Conservation (phyloP, 2,113 vertebrate species). For the Paratilapia polleni region DNA sequence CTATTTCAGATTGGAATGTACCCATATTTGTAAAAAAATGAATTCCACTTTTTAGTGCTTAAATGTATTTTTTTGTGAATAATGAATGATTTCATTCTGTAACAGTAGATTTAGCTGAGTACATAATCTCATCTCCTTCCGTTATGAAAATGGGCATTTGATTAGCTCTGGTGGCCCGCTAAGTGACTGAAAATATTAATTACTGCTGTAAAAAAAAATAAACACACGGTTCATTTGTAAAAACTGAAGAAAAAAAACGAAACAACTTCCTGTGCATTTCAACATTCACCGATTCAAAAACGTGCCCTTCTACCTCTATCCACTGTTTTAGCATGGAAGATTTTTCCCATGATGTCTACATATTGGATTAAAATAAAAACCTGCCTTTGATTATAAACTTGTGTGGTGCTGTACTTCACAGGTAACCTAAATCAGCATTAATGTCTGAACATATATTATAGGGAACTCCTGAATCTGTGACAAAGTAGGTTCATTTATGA, state of each 20-base stretch:
- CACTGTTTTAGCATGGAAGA: constrained; percentile 56
- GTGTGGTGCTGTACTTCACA: constrained; percentile 38
- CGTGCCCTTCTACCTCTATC: constrained; percentile 64
- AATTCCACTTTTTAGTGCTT: constrained; percentile 21
- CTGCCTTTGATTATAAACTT: constrained; percentile 56
- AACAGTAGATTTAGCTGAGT: constrained; percentile 35
- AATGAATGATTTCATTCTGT: constrained; percentile 41
- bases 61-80: constrained; percentile 60
- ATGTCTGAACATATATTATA: neutral
- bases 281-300: constrained; percentile 29
- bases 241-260: neutral
- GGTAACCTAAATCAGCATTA: neutral
- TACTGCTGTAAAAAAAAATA: constrained; percentile 55
- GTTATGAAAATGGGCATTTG: constrained; percentile 15
- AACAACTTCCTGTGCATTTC: constrained; percentile 24
- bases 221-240: constrained; percentile 33
- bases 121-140: constrained; percentile 10
- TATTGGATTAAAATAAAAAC: constrained; percentile 63
- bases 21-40: constrained; percentile 7
- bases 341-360: constrained; percentile 53
- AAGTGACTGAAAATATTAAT: constrained; percentile 38
- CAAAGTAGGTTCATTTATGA: neutral
- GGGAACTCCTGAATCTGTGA: neutral
- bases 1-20: constrained; percentile 44
- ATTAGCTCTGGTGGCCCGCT: constrained; percentile 20